Base-by-base conservation (phyloP, 2,113 vertebrate genomes). In the Dascyllus trimaculatus region DNA sequence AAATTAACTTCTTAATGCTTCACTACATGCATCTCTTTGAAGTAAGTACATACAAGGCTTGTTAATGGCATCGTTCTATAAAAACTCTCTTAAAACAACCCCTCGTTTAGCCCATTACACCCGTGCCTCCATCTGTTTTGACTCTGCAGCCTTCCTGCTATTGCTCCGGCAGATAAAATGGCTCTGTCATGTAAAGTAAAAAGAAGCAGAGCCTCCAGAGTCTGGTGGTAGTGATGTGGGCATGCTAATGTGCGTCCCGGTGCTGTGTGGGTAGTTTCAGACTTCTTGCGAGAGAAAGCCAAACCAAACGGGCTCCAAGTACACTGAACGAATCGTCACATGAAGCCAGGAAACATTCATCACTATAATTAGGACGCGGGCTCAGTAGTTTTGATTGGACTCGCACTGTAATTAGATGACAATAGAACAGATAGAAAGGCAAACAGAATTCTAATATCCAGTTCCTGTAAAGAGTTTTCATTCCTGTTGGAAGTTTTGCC, bases 261-360 rank as follows among this genome's bases (percentile, higher is more conserved):
- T 35, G 63, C 73, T 78, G 78, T 71, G 82, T 83, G 77, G 56
- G 77, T 40, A 71, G 71, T 25, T 66, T 63, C 56, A 64, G 53
- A 57, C 51, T 43, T 38, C 51, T 7, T 70, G 70, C 66, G 24
- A 52, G 6, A 75, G 69, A 60, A 75, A 73, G 60, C 66, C 75
- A 80, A 80, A 77, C 77, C 45, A 64, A 54, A 66, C 59, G 22
- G 49, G 66, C 69, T 71, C 75, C 58, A 25, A 83, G 61, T 22
- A 52, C 73, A 70, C 8, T 53, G 78, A 64, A 54, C 4, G 1
- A 17, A 56, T 78, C 68, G 70, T 69, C 15, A 48, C n/a, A 46
- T 65, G 63, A 59, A 56, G 84, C 71, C 76, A 86, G 81, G 76
- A 72, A 79, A 81, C 45, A 60, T 65, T 75, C 26, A 45, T 65